Evolutionary conservation across 1,140 invertebrate species (phyloP).

Genomic region (Elysia chlorotica): DNA sequence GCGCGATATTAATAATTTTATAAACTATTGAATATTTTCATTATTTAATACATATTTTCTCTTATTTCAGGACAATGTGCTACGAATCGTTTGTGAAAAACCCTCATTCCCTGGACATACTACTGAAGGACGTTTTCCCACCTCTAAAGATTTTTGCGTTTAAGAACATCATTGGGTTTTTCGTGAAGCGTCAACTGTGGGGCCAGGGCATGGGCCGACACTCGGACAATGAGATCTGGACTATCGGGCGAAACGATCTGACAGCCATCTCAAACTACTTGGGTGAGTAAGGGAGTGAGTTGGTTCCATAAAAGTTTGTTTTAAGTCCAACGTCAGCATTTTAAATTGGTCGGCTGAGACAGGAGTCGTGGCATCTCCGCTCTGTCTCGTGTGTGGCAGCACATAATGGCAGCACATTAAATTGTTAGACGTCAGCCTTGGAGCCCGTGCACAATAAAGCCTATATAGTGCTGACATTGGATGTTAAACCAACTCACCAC

Average conservation of each 20-base stretch:
- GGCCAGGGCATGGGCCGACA: slow-evolving; percentile 54
- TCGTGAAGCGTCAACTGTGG: slow-evolving; percentile 42
- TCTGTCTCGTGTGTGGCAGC: background rate
- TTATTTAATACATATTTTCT: too few relatives aligned
- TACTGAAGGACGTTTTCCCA: slow-evolving; percentile 42
- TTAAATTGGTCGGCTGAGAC: background rate
- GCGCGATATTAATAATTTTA: too few relatives aligned
- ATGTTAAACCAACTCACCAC: too few relatives aligned
- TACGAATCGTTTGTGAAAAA: slow-evolving; percentile 45
- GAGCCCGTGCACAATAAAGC: too few relatives aligned
- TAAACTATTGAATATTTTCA: too few relatives aligned
- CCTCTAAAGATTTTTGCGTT: slow-evolving; percentile 36
- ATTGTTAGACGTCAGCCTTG: too few relatives aligned
- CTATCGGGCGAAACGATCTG: slow-evolving; percentile 42
- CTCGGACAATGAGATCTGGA: slow-evolving; percentile 44
- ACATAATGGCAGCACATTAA: too few relatives aligned
- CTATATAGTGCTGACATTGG: too few relatives aligned
- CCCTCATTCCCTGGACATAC: slow-evolving; percentile 29
- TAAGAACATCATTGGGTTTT: slow-evolving; percentile 26
- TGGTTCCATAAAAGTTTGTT: too few relatives aligned
- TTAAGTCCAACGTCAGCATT: background rate
- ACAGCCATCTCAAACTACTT: slow-evolving; percentile 44
- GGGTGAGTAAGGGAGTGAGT: slow-evolving; percentile 39
- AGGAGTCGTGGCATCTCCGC: background rate
- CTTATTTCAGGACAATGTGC: slow-evolving; percentile 59